Evolutionary conservation across 2,888 invertebrate genomes (phyloP).

Genomic region (Nebria brevicollis): DNA sequence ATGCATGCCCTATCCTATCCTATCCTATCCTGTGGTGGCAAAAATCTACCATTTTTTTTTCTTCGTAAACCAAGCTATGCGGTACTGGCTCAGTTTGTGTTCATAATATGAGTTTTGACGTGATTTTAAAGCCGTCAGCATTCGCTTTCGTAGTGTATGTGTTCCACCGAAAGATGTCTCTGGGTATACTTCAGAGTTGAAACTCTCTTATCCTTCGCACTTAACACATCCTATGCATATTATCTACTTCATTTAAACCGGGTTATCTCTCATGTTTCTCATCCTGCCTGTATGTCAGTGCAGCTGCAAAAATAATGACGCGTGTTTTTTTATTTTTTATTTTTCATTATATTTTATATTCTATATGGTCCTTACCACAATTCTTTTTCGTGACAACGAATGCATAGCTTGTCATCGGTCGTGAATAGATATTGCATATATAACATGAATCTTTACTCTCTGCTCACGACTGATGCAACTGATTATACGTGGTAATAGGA

Average conservation of each 20-base stretch:
- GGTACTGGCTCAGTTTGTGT: background rate
- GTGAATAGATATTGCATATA: too few species aligned
- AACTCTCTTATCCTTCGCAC: background rate
- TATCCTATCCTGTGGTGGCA: background rate
- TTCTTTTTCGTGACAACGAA: background rate
- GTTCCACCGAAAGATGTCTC: background rate
- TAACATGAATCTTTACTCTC: too few species aligned
- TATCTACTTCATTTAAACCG: background rate
- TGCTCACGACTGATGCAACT: too few species aligned
- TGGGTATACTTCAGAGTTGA: background rate
- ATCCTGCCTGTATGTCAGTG: background rate
- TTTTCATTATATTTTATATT: constrained; percentile 1
- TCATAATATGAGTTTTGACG: background rate
- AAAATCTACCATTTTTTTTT: background rate
- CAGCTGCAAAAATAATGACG: background rate
- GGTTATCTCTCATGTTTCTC: background rate
- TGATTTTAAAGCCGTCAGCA: background rate
- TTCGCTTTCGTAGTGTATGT: background rate
- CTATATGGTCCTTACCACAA: background rate
- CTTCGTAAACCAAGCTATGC: background rate
- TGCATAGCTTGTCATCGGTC: too few species aligned
- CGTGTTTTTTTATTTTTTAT: background rate
- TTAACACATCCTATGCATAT: constrained; percentile 1
- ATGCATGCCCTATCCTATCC: background rate
- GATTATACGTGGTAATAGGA: background rate